A percentile compares a stretch with the other conserved stretches of the same genome.
Conservation (phyloP, 2,113 vertebrate genomes). For the Tauraco erythrolophus region DNA sequence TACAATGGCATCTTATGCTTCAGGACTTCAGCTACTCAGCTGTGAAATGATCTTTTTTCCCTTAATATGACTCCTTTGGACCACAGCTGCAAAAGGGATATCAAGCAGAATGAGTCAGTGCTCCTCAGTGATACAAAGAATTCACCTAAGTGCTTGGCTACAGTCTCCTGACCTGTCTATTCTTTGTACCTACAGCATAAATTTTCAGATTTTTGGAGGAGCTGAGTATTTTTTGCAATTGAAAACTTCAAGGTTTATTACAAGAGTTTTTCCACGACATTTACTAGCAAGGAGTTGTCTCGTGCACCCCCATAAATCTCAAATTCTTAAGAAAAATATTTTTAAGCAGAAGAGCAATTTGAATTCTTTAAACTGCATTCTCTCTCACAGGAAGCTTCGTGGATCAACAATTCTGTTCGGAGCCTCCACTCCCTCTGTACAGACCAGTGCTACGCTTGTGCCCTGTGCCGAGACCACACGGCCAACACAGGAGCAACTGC, state of each 20-base stretch:
- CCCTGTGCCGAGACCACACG: neutral
- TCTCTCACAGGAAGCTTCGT: neutral
- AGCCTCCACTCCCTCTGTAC: neutral
- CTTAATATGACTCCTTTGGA: neutral
- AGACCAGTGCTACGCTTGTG: neutral
- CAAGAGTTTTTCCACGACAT: neutral
- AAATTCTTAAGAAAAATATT: neutral
- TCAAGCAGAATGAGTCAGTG: neutral
- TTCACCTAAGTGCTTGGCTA: neutral
- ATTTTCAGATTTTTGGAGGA: neutral
- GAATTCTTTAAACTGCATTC: neutral
- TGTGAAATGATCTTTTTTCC: conserved; percentile 29
- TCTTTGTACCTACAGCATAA: neutral
- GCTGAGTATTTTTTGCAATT: neutral
- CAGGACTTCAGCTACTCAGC: neutral
- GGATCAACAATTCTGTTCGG: neutral
- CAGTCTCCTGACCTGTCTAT: neutral
- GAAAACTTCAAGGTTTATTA: neutral
- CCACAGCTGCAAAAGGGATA: neutral
- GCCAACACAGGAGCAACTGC: neutral
- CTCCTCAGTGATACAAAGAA: neutral
- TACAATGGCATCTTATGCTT: neutral
- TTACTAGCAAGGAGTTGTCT: neutral
- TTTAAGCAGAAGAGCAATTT: neutral
- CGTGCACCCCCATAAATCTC: neutral